Base-by-base conservation (phyloP, 2,888 invertebrate species). In the Tolmerus cingulatus region DNA sequence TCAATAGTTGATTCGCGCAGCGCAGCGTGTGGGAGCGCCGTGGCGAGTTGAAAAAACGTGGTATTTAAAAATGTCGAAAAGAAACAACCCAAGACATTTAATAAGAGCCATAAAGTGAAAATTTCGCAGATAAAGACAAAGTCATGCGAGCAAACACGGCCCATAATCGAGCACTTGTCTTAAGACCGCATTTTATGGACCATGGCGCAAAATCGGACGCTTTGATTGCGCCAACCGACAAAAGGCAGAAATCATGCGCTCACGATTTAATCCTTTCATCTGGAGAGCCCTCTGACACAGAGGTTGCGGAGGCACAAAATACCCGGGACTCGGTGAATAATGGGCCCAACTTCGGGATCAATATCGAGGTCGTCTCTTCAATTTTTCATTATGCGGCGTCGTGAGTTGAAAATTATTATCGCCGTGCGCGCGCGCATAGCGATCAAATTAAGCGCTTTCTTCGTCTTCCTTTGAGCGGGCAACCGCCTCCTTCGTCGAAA, bases 401-500 rank as follows among this genome's bases (percentile, higher is more conserved):
- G 78, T 78, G 78, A 78, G 34, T 46, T 43, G 43, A 43, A 78
- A 78, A 27, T 43, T 43, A 78, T 78, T 43, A 43, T 43, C 78
- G 78, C n/a, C n/a, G n/a, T 51, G 51, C 51, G 43, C 46, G 78
- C 43, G 78, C 77, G 34, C 78, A 78, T 78, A 43, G 43, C 23
- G 78, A 78, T 78, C 78, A 78, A 78, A 78, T 78, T 46, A 19
- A 78, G 16, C 46, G 78, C 78, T 78, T 78, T 78, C 78, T 78
- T 78, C 34, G 23, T 78, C 23, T 43, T 46, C 46, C 46, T 74
- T 78, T 78, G 78, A 43, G 27, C 43, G 78, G n/a, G 14, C 19
- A 12, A 19, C 43, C 78, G 78, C 78, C 78, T 77, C 46, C 16
- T 43, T 78, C 51, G 5, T 78, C 78, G 51, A n/a, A 78, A 78